Evolutionary conservation across 2,113 vertebrate genomes (phyloP).

Genomic region (Tinamus guttatus): DNA sequence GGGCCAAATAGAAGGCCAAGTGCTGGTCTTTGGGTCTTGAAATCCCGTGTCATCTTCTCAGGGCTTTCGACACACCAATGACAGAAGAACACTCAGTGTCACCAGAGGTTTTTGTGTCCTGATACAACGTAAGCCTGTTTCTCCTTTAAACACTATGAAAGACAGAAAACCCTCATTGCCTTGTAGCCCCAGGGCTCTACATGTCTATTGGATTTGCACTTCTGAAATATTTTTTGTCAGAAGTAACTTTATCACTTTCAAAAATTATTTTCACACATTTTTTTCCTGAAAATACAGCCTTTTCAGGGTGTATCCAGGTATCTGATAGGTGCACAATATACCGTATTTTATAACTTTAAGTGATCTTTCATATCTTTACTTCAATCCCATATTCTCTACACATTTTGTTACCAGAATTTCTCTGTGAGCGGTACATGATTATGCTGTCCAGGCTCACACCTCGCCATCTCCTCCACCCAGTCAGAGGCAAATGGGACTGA

Average conservation of each 20-base stretch:
- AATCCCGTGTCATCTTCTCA: neutral
- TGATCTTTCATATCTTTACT: neutral
- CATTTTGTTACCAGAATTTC: neutral
- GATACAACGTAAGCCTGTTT: neutral
- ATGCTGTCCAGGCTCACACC: neutral
- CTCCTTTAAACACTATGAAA: neutral
- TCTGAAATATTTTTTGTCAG: neutral
- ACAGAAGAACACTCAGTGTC: neutral
- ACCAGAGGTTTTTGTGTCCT: rapidly evolving
- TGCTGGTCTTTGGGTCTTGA: neutral
- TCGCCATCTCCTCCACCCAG: neutral
- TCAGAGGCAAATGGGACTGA: neutral
- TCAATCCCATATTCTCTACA: neutral
- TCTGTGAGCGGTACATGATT: neutral
- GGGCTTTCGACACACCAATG: too few relatives aligned
- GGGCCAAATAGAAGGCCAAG: neutral
- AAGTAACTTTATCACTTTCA: neutral
- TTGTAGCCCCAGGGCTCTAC: neutral
- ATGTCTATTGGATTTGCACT: neutral
- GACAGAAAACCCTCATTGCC: neutral
- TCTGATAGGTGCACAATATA: neutral
- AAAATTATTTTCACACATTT: neutral
- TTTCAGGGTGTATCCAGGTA: neutral
- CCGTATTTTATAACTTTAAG: neutral
- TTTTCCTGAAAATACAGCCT: neutral